Conservation (phyloP, 2,888 invertebrate species). For the Acanthacorydalis orientalis region DNA sequence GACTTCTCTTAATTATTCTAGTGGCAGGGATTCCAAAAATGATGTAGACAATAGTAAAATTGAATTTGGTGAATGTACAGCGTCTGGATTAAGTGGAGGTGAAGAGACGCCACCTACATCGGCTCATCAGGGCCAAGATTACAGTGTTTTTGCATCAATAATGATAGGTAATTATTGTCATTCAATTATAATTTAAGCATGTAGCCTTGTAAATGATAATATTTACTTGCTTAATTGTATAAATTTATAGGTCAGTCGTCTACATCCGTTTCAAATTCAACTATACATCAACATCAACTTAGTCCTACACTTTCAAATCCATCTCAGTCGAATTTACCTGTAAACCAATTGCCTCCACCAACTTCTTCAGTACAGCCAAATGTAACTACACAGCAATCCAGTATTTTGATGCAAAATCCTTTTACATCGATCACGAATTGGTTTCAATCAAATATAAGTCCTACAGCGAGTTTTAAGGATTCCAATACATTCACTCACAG, state of each 20-base stretch:
- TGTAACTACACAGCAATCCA: constrained; percentile 1
- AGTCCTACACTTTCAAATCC: constrained; percentile 7
- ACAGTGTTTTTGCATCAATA: constrained; percentile 20
- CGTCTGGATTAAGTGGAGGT: constrained; percentile 5
- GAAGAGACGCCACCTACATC: constrained; percentile 15
- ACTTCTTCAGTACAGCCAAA: background rate
- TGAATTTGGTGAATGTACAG: background rate
- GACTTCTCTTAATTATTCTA: constrained; percentile 8
- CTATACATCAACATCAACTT: constrained; percentile 2
- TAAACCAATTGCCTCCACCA: background rate
- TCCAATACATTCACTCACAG: constrained; percentile 1
- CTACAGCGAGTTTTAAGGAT: constrained; percentile 1
- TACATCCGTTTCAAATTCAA: background rate
- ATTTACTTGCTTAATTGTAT: background rate
- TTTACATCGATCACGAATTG: constrained; percentile 5
- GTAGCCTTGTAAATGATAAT: no score
- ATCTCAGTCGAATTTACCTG: background rate
- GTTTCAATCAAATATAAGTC: constrained; percentile 5
- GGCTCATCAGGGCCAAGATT: constrained; percentile 20
- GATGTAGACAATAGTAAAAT: background rate
- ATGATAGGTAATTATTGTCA: constrained; percentile 2
- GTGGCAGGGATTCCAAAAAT: background rate
- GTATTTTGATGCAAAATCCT: constrained; percentile 6
- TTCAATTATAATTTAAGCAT: no score
- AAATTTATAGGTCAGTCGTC: background rate